These are phyloP conservation scores for Limenitis camilla DNA, from an alignment of 2,888 invertebrate species.

Conservation along the genomic window DNA sequence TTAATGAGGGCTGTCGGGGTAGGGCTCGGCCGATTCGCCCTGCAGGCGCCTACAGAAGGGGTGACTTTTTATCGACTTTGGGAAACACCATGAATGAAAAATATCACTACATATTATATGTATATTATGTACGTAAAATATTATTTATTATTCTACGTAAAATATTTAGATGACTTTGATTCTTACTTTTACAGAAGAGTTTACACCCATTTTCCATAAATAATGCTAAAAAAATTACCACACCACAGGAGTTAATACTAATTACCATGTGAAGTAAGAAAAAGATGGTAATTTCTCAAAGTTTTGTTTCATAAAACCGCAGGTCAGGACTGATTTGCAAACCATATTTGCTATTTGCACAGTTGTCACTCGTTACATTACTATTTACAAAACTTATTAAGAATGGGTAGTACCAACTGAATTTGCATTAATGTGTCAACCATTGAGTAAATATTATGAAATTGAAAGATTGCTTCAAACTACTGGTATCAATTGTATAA, in stretches of 20 bases:
- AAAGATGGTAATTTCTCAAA: too few species aligned
- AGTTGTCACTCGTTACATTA: not conserved
- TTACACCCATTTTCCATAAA: too few species aligned
- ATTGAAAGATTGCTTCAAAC: constrained; percentile 3
- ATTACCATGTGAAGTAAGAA: too few species aligned
- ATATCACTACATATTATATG: not conserved
- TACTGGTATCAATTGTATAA: too few species aligned
- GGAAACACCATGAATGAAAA: constrained; percentile 8
- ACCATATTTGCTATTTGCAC: not conserved
- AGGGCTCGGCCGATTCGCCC: constrained; percentile 15
- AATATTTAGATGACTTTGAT: too few species aligned
- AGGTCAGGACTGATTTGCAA: not conserved
- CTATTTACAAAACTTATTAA: constrained; percentile 9
- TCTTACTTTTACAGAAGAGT: too few species aligned
- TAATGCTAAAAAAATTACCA: too few species aligned
- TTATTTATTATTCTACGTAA: too few species aligned
- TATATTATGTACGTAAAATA: not conserved
- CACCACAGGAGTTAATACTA: too few species aligned
- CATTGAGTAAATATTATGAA: constrained; percentile 13
- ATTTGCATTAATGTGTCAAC: constrained; percentile 15
- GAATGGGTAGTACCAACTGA: constrained; percentile 2
- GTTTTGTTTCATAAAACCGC: not conserved
- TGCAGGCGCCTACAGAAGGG: constrained; percentile 16
- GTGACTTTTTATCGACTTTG: constrained; percentile 18
- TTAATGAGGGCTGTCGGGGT: constrained; percentile 13